Conservation (phyloP, 2,797 vertebrate genomes). For the Schizopygopsis malacanthus region DNA sequence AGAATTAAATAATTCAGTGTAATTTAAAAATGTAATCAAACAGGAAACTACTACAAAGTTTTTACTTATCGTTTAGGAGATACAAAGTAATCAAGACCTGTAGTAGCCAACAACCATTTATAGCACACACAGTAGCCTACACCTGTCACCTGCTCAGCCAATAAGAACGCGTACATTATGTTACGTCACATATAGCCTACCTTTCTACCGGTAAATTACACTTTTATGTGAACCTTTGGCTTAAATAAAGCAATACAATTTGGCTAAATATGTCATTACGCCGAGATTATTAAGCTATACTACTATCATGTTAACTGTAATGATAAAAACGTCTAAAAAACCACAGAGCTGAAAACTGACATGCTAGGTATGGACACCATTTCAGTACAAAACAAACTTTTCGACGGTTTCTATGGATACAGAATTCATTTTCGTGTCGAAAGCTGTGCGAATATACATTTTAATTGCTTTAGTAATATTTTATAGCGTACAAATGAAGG, state of each 20-base stretch:
- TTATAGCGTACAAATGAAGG: background rate
- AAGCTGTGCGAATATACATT: background rate
- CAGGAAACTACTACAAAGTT: background rate
- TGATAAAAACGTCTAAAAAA: background rate
- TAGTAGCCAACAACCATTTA: background rate
- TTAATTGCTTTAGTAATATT: background rate
- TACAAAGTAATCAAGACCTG: background rate
- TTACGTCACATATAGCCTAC: constrained; percentile 11
- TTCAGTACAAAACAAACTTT: background rate
- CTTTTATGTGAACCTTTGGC: background rate
- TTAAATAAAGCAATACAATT: background rate
- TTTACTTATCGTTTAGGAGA: background rate
- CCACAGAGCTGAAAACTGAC: background rate
- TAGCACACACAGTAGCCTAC: background rate
- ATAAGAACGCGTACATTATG: background rate
- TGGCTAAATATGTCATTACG: background rate
- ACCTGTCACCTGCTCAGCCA: constrained; percentile 28
- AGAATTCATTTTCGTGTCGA: background rate
- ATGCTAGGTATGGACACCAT: background rate
- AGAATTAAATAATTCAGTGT: background rate
- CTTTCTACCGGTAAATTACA: background rate
- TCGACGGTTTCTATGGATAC: background rate
- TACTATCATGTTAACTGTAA: background rate
- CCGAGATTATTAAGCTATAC: background rate
- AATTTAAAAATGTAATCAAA: background rate